Evolutionary conservation across 2,797 vertebrate genomes (phyloP), one percentile per base, ranked within the genome.

Genomic region (Pseudomugil tenellus): DNA sequence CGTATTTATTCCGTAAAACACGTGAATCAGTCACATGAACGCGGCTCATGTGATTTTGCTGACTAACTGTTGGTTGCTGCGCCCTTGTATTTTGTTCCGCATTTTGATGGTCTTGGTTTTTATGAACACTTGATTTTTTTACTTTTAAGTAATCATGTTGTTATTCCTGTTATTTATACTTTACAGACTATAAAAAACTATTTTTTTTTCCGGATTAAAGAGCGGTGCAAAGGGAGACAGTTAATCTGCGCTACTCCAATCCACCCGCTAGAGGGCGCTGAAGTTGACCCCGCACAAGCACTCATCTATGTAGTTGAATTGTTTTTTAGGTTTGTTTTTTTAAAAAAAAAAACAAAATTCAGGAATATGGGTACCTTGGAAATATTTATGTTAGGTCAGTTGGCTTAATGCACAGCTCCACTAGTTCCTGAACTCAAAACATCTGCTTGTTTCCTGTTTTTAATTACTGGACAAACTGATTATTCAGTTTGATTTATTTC

Each of bases 21-120:
- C 81, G 85, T 91, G 90, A 83, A 0, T 1, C 17, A n/a, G 68
- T 89, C 89, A 91, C 86, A 74, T 90, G 89, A 61, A 13, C 0
- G 52, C 41, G 9, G 57, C 63, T 81, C 89, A 89, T 57, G 87
- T 89, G 89, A 90, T 11, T 53, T 21, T 14, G 43, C 28, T 51
- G 48, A 41, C 23, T 48, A 29, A 54, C 37, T 34, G 29, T 46
- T 6, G 25, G 9, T 19, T 2, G 41, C 16, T 10, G 32, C 13
- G 7, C 25, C 14, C 25, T 28, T 52, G 6, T 2, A 2, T 13
- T 49, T 49, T 49, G 3, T 49, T 49, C 21, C n/a, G 16, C 3
- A 2, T 2, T 19, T 4, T 1, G 37, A 4, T 5, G 16, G 16
- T 19, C 5, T 41, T 41, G 6, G 39, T 41, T 19, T 41, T 6